Evolutionary conservation across 2,113 vertebrate genomes (phyloP).

Genomic region (Bubo bubo): DNA sequence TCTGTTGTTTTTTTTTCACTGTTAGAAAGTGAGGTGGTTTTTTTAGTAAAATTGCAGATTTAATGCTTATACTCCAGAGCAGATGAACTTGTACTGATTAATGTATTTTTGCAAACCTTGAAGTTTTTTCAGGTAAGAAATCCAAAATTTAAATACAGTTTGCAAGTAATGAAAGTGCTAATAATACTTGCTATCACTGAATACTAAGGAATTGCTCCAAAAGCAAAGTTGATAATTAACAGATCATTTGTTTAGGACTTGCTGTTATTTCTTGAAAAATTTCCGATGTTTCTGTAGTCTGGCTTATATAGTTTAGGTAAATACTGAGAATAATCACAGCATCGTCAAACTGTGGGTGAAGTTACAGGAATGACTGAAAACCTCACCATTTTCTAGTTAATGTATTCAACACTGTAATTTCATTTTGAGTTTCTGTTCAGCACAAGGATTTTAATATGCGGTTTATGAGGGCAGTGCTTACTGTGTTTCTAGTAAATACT

Average conservation of each 20-base stretch:
- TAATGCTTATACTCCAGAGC: neutral
- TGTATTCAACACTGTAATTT: neutral
- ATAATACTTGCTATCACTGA: neutral
- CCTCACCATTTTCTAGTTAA: neutral
- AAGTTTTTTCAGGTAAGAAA: neutral
- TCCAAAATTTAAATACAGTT: neutral
- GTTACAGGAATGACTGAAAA: neutral
- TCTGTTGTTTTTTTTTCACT: neutral
- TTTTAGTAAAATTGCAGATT: neutral
- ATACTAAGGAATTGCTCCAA: neutral
- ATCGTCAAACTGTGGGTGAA: neutral
- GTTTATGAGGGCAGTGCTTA: neutral
- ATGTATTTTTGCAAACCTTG: neutral
- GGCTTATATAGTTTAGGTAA: neutral
- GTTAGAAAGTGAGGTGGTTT: fast-evolving
- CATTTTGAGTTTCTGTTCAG: neutral
- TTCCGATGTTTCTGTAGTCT: neutral
- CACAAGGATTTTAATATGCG: neutral
- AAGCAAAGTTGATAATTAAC: neutral
- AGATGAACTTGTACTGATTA: neutral
- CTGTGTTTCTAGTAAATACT: neutral
- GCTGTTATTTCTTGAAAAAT: neutral
- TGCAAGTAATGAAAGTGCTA: neutral
- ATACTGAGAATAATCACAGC: neutral
- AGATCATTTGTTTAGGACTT: neutral